phyloP scores from a whole-genome alignment of 2,113 vertebrate genomes.

The Clarias magur region DNA sequence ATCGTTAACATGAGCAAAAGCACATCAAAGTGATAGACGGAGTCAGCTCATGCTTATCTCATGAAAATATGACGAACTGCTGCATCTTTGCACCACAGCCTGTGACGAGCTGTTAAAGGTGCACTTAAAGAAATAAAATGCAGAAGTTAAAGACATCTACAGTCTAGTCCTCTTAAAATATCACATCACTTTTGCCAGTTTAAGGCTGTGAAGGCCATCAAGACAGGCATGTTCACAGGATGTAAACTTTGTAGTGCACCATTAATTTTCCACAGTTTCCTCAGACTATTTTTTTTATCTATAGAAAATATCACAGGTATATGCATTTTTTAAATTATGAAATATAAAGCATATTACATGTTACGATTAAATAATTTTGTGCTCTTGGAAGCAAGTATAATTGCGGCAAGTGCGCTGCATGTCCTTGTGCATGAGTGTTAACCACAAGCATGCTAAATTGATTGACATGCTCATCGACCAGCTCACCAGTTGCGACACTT shows the following conservation, averaged over 20 bases:
- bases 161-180: background rate
- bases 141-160: background rate
- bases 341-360: background rate
- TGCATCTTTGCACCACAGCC: background rate
- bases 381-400: background rate
- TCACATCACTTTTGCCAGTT: background rate
- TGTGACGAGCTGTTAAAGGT: background rate
- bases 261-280: background rate
- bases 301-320: background rate
- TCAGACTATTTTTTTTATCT: background rate
- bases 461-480: background rate
- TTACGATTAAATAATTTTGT: background rate
- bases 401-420: background rate
- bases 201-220: background rate
- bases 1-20: background rate
- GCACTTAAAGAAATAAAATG: background rate
- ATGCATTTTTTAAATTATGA: background rate
- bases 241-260: background rate
- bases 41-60: no score
- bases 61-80: background rate
- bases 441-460: background rate
- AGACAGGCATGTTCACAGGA: background rate
- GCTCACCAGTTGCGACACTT: background rate
- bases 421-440: background rate
- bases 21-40: background rate